Evolutionary conservation across 2,888 invertebrate genomes (phyloP).

Genomic region (Aphodius sticticus): DNA sequence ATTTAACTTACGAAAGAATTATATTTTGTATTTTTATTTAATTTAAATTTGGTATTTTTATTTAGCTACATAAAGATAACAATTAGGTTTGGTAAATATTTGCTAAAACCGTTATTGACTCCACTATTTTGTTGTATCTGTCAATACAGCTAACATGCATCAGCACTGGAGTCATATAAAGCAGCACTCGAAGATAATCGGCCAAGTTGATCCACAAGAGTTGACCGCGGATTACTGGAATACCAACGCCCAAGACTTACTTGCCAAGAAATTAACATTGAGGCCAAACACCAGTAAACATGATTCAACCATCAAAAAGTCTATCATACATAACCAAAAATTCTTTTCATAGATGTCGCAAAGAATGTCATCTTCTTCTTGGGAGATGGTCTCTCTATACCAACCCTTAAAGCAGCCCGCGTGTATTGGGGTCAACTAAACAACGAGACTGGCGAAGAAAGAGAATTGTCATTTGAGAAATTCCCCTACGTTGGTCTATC

Average conservation of each 20-base stretch:
- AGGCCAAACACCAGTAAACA: conserved; percentile 36
- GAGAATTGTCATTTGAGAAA: conserved; percentile 74
- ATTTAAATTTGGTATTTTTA: too few relatives aligned
- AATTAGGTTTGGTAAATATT: too few relatives aligned
- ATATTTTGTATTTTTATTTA: too few relatives aligned
- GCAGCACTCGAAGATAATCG: conserved; percentile 7
- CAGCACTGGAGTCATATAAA: conserved; percentile 5
- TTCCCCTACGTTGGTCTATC: conserved; percentile 79
- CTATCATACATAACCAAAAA: conserved; percentile 9
- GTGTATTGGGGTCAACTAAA: conserved; percentile 74
- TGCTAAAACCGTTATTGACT: too few relatives aligned
- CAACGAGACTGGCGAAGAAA: conserved; percentile 71
- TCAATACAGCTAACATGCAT: conserved; percentile 12
- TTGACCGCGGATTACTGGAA: conserved; percentile 60
- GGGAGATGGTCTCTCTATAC: conserved; percentile 89
- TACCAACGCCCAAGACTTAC: conserved; percentile 58
- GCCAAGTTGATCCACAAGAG: conserved; percentile 30
- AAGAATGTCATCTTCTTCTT: conserved; percentile 84
- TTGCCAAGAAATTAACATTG: conserved; percentile 57
- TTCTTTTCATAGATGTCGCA: conserved; percentile 58
- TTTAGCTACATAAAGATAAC: too few relatives aligned
- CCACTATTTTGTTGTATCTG: too few relatives aligned
- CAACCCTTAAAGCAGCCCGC: conserved; percentile 81
- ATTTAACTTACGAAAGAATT: too few relatives aligned
- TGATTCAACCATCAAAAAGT: not conserved